These are phyloP conservation scores for Hemibagrus guttatus DNA, from an alignment of 2,797 vertebrate species.

Conservation along the genomic window DNA sequence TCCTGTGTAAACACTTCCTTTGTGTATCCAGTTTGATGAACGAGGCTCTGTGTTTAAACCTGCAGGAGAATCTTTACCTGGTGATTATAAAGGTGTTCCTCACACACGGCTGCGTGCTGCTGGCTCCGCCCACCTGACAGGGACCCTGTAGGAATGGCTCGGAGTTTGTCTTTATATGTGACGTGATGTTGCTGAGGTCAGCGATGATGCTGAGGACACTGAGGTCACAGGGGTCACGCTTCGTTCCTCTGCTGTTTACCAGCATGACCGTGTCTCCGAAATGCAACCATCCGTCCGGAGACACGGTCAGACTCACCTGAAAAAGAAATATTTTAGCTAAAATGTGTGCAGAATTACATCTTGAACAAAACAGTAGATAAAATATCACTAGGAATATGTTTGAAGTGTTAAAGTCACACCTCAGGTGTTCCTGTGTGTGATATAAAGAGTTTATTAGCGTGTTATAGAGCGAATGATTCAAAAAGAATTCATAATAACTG, in stretches of 20 bases:
- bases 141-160: conserved; percentile 64
- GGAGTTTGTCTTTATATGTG: conserved; percentile 16
- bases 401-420: neutral
- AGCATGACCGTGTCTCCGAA: conserved; percentile 87
- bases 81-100: conserved; percentile 83
- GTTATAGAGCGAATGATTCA: neutral
- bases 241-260: conserved; percentile 67
- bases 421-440: neutral
- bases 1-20: no score
- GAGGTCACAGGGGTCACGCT: conserved; percentile 10
- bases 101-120: conserved; percentile 61
- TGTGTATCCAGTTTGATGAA: neutral
- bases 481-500: neutral
- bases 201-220: conserved; percentile 77
- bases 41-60: no score
- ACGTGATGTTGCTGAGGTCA: conserved; percentile 66
- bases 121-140: conserved; percentile 75
- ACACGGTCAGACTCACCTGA: conserved; percentile 78
- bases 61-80: conserved; percentile 74
- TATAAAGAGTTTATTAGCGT: neutral
- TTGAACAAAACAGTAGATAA: neutral
- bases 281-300: conserved; percentile 78
- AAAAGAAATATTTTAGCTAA: neutral
- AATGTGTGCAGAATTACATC: neutral
- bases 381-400: neutral